These are phyloP conservation scores for Danio jaintianensis DNA, from an alignment of 2,797 vertebrate genomes.

Conservation along the genomic window DNA sequence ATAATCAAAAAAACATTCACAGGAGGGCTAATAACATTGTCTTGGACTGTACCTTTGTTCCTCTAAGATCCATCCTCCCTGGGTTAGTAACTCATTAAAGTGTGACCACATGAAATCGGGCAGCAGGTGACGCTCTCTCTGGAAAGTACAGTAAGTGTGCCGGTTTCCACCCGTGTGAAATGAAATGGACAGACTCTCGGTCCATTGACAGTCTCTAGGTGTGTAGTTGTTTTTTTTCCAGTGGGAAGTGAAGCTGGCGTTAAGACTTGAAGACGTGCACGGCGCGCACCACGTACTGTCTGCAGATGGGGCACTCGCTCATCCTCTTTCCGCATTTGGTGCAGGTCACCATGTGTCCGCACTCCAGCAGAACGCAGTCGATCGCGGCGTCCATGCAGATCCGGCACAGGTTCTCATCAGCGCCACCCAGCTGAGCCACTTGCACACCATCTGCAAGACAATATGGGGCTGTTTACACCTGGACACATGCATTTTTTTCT, in stretches of 20 bases:
- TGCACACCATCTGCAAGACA: constrained; percentile 84
- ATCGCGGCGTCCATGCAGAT: constrained; percentile 99
- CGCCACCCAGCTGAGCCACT: constrained; percentile 80
- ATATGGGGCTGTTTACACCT: not conserved
- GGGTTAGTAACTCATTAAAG: constrained; percentile 29
- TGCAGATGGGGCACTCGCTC: constrained; percentile 98
- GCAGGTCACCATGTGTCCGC: constrained; percentile 99
- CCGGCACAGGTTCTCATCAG: constrained; percentile 93
- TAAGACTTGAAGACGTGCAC: constrained; percentile 98
- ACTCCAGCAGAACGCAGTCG: constrained; percentile 96
- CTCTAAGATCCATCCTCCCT: constrained; percentile 16
- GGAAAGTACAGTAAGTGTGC: constrained; percentile 2
- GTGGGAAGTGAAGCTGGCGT: not conserved
- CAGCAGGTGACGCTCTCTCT: constrained; percentile 7
- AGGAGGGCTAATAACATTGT: no score
- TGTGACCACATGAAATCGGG: constrained; percentile 23
- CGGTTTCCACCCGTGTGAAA: constrained; percentile 17
- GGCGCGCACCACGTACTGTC: constrained; percentile 95
- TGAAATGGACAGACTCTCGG: not conserved
- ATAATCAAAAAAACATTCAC: no score
- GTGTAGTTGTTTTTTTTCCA: not conserved
- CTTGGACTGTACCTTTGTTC: not conserved
- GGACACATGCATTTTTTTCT: no score
- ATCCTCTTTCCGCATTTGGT: constrained; percentile 98
- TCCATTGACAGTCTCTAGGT: not conserved